These are phyloP conservation scores for Paralichthys olivaceus DNA, from an alignment of 2,113 vertebrate genomes.

Conservation along the genomic window DNA sequence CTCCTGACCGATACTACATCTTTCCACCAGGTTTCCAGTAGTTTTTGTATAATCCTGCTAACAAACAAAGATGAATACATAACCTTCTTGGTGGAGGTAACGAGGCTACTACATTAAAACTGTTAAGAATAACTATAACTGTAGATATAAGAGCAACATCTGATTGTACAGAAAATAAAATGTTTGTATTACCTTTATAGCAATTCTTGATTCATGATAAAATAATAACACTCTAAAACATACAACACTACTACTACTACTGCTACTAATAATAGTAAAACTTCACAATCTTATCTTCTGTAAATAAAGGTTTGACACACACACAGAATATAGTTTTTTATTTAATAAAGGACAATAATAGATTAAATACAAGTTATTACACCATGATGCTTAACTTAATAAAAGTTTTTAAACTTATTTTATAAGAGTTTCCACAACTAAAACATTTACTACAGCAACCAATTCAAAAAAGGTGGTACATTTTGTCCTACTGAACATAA, in stretches of 20 bases:
- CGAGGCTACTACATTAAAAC: too few species aligned
- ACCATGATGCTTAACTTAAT: conserved; percentile 69
- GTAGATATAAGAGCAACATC: too few species aligned
- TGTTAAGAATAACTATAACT: too few species aligned
- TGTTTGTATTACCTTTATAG: too few species aligned
- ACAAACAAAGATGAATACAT: too few species aligned
- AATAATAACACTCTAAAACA: too few species aligned
- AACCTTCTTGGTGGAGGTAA: too few species aligned
- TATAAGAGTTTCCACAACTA: conserved; percentile 61
- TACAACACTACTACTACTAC: not conserved
- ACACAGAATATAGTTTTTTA: conserved; percentile 59
- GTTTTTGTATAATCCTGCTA: too few species aligned
- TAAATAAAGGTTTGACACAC: conserved; percentile 14
- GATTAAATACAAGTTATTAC: conserved; percentile 75
- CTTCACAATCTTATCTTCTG: not conserved
- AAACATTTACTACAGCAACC: conserved; percentile 62
- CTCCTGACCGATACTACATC: too few species aligned
- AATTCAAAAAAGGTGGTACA: conserved; percentile 42
- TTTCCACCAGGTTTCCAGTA: too few species aligned
- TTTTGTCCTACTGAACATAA: conserved; percentile 59
- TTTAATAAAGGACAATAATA: conserved; percentile 61
- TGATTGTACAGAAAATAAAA: too few species aligned
- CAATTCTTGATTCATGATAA: too few species aligned
- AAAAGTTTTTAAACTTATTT: conserved; percentile 45
- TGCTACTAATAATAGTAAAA: not conserved